Conservation (phyloP, 2,888 invertebrate genomes). For the Elgonia sp. region DNA sequence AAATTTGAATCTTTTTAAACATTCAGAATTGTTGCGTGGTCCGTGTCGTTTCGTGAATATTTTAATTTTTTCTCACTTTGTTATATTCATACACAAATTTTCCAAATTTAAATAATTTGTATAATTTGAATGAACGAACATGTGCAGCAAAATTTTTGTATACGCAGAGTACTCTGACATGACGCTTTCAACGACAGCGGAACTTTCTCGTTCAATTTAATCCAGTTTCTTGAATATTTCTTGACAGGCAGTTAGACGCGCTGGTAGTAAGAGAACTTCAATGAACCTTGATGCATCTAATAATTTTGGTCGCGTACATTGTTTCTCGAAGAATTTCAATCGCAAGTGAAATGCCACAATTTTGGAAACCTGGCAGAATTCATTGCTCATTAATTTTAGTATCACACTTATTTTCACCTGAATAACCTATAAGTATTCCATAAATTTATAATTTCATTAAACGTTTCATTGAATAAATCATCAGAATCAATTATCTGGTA, state of each 20-base stretch:
- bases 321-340: slow-evolving; percentile 59
- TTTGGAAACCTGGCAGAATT: slow-evolving; percentile 32
- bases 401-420: background rate
- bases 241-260: slow-evolving; percentile 70
- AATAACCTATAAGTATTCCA: background rate
- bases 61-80: background rate
- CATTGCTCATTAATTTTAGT: slow-evolving; percentile 1
- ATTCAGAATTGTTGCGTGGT: too few relatives aligned
- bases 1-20: too few relatives aligned
- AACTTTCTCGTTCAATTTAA: slow-evolving; percentile 85
- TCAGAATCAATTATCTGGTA: too few relatives aligned
- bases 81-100: background rate
- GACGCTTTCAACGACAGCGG: slow-evolving; percentile 84
- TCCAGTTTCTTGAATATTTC: slow-evolving; percentile 86
- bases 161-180: slow-evolving; percentile 64
- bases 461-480: background rate
- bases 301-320: slow-evolving; percentile 67
- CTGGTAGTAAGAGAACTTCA: slow-evolving; percentile 69
- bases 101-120: background rate
- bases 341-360: slow-evolving; percentile 56
- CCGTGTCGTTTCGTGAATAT: background rate
- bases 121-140: slow-evolving; percentile 24
- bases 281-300: slow-evolving; percentile 68
- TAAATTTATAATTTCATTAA: too few relatives aligned
- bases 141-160: slow-evolving; percentile 53